These are phyloP conservation scores for Hylia prasina DNA, from an alignment of 2,113 vertebrate species.

Conservation along the genomic window DNA sequence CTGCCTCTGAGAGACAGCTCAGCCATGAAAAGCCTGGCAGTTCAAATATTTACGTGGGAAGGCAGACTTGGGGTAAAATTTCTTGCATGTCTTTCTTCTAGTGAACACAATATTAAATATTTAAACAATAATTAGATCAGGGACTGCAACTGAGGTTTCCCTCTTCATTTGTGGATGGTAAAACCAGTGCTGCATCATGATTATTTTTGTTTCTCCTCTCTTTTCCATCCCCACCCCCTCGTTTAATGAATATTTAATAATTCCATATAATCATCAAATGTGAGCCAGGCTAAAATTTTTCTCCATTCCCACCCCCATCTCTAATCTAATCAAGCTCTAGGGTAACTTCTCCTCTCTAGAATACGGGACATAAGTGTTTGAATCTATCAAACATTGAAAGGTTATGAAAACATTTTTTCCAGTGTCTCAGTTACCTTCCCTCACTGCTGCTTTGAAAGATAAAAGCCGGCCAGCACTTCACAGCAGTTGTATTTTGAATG, in stretches of 20 bases:
- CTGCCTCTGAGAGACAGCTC: neutral
- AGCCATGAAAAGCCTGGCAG: neutral
- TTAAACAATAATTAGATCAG: constrained; percentile 15
- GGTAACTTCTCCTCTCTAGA: neutral
- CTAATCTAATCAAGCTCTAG: neutral
- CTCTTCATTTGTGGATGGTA: neutral
- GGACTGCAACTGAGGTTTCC: neutral
- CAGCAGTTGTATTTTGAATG: neutral
- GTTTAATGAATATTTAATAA: neutral
- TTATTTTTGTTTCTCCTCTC: neutral
- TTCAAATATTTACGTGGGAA: neutral
- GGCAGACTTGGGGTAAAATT: neutral
- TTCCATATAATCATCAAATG: neutral
- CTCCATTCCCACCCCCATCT: neutral
- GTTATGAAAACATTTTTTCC: neutral
- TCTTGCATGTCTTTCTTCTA: neutral
- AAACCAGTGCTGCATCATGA: neutral
- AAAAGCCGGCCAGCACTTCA: neutral
- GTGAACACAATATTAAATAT: neutral
- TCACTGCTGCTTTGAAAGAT: neutral
- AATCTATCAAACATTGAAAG: neutral
- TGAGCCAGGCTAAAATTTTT: neutral
- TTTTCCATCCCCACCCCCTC: neutral
- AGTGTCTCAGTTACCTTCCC: neutral
- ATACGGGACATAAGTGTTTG: neutral